Evolutionary conservation across 2,113 vertebrate genomes (phyloP).

Genomic region (Garra rufa): DNA sequence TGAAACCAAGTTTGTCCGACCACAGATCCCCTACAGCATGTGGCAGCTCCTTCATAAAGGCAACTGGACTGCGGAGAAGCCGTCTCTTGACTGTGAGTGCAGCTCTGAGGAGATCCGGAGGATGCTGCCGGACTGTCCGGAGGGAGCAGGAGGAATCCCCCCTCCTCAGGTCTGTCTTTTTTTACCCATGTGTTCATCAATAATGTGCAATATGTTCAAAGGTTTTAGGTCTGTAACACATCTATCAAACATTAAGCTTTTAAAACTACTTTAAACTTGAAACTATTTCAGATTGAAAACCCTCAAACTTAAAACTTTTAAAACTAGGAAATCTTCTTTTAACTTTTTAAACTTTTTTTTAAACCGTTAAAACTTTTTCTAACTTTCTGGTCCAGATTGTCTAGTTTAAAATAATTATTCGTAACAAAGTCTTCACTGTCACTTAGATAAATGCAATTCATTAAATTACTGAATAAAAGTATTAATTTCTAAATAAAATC

Average conservation of each 20-base stretch:
- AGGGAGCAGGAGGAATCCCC: slow-evolving; percentile 80
- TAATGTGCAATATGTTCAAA: background rate
- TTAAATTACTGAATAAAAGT: background rate
- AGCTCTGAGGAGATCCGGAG: slow-evolving; percentile 75
- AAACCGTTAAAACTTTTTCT: too few relatives aligned
- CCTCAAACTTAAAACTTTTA: too few relatives aligned
- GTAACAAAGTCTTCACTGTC: too few relatives aligned
- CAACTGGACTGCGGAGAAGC: slow-evolving; percentile 77
- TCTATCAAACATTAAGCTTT: too few relatives aligned
- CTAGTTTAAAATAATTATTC: too few relatives aligned
- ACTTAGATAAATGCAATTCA: too few relatives aligned
- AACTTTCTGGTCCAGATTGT: too few relatives aligned
- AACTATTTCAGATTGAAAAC: too few relatives aligned
- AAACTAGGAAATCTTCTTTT: too few relatives aligned
- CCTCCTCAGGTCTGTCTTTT: slow-evolving; percentile 81
- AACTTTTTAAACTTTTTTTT: too few relatives aligned
- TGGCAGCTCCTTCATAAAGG: slow-evolving; percentile 68
- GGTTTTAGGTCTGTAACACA: background rate
- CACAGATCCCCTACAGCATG: slow-evolving; percentile 59
- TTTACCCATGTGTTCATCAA: background rate
- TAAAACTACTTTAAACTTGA: too few relatives aligned
- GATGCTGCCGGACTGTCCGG: slow-evolving; percentile 86
- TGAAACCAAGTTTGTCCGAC: slow-evolving; percentile 64
- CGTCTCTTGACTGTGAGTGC: slow-evolving; percentile 82
- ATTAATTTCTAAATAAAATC: too few relatives aligned